A percentile compares a stretch with the other conserved stretches of the same genome.
These are phyloP conservation scores for Pangasius mekongensis DNA, from an alignment of 2,797 vertebrate genomes.

Conservation along the genomic window DNA sequence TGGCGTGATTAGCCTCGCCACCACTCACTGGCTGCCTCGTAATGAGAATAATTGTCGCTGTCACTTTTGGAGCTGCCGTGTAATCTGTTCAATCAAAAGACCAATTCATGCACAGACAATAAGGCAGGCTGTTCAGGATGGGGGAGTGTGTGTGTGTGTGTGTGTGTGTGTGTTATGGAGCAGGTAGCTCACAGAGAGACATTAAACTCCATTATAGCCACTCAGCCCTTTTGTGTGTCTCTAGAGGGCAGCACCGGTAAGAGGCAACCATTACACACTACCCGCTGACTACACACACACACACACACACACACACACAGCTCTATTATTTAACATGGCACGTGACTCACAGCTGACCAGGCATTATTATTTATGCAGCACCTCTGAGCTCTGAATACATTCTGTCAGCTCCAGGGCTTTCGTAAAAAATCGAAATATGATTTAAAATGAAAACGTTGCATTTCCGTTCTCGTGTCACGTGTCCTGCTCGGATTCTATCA, in stretches of 20 bases:
- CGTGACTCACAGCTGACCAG: slow-evolving; percentile 9
- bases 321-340: neutral
- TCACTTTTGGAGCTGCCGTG: slow-evolving; percentile 42
- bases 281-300: slow-evolving; percentile 58
- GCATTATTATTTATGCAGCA: neutral
- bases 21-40: slow-evolving; percentile 45
- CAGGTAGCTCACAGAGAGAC: slow-evolving; percentile 52
- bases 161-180: slow-evolving; percentile 27
- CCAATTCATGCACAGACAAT: slow-evolving; percentile 47
- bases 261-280: slow-evolving; percentile 64
- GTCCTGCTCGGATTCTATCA: slow-evolving; percentile 12
- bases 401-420: slow-evolving; percentile 2
- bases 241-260: slow-evolving; percentile 41
- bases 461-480: neutral
- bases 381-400: neutral
- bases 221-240: slow-evolving; percentile 51
- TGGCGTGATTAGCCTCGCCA: slow-evolving; percentile 48
- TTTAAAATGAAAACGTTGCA: neutral
- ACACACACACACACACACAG: slow-evolving; percentile 19
- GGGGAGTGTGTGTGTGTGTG: slow-evolving; percentile 17
- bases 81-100: slow-evolving; percentile 57
- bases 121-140: slow-evolving; percentile 17
- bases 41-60: slow-evolving; percentile 45
- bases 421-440: neutral
- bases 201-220: slow-evolving; percentile 58